Evolutionary conservation across 2,797 vertebrate species (phyloP), one percentile per base, ranked within the genome.

Genomic region (Halcyon smyrnensis): DNA sequence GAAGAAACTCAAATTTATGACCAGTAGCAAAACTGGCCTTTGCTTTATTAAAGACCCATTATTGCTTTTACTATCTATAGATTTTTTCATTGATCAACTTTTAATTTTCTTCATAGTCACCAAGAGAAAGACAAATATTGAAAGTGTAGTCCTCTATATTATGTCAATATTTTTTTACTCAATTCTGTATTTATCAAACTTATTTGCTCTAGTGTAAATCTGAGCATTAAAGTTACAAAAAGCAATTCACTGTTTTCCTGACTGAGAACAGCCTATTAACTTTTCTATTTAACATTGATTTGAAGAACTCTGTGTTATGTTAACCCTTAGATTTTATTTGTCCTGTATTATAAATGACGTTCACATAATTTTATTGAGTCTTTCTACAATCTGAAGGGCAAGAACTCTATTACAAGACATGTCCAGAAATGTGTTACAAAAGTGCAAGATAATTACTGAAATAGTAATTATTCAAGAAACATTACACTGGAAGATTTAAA

Each of bases 361-460:
- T 87, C 23, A 77, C 21, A 68, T 74, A 32, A 78, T 87, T 90
- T 89, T 85, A 71, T 37, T 68, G 51, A 91, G 25, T 53, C 39
- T 54, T 84, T 63, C 69, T 92, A 80, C n/a, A 77, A 37, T 56
- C 23, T 63, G 41, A 69, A 91, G 37, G 59, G 32, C 56, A 88
- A 69, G 77, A 96, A 92, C 34, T 60, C 82, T 90, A 80, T 39
- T 81, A 86, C 46, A 94, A 97, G 94, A 75, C 39, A 59, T 48
- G 24, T 91, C 82, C 80, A 90, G 64, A 90, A 81, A 90, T 45
- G 60, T 85, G 46, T 86, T 91, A 76, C 23, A 43, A 77, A 97
- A 97, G 48, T 84, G 57, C 53, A 95, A 92, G 34, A 82, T 75
- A 90, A 96, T 96, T 94, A 94, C 32, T 30, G 90, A 88, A 95